Percentiles rank a stretch among this genome's conserved stretches.
Conservation (phyloP, 2,113 vertebrate species). For the Perca schrenkii region DNA sequence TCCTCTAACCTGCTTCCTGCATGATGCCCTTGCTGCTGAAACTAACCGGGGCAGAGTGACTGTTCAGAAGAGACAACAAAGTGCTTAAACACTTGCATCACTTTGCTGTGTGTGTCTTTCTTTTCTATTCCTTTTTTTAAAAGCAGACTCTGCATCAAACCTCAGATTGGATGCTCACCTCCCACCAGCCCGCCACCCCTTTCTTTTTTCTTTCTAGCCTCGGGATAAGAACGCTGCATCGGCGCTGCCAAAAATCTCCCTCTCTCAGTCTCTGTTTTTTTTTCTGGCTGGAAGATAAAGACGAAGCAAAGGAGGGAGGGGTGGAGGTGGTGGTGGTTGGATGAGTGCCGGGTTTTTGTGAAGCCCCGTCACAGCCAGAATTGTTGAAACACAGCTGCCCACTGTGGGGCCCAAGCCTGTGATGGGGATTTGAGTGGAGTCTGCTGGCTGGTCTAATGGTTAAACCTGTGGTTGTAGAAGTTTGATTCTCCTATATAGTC, state of each 20-base stretch:
- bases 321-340: neutral
- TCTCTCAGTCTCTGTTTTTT: conserved; percentile 27
- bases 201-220: conserved; percentile 21
- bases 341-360: conserved; percentile 2
- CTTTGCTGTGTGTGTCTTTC: conserved; percentile 39
- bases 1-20: conserved; percentile 34
- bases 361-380: conserved; percentile 19
- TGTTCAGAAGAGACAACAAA: conserved; percentile 37
- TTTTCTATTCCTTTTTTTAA: conserved; percentile 22
- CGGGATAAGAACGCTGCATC: conserved; percentile 4
- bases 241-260: conserved; percentile 37
- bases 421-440: conserved; percentile 29
- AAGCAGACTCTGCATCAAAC: conserved; percentile 55
- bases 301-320: neutral
- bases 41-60: conserved; percentile 10
- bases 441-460: conserved; percentile 21
- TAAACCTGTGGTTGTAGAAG: neutral
- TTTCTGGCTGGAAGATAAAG: conserved; percentile 45
- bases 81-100: conserved; percentile 40
- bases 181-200: conserved; percentile 15
- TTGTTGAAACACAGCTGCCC: conserved; percentile 1
- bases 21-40: conserved; percentile 49
- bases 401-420: neutral
- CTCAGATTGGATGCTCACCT: conserved; percentile 24
- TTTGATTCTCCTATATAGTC: neutral